Evolutionary conservation across 2,797 vertebrate species (phyloP).

Genomic region (Sternarchorhynchus goeldii): DNA sequence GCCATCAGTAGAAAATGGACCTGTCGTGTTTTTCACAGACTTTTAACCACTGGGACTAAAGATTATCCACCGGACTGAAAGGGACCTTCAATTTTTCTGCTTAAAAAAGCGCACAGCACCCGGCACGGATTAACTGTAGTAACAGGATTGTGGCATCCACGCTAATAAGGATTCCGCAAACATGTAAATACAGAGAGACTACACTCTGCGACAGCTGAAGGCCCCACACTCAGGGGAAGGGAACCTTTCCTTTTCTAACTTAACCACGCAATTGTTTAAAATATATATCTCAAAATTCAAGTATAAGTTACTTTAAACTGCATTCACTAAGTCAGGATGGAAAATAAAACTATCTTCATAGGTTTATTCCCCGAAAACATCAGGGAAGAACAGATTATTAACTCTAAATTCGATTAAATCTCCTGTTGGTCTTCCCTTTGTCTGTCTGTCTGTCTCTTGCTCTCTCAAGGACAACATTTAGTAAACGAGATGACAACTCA

Average conservation of each 20-base stretch:
- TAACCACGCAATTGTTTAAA: not conserved
- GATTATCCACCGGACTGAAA: not conserved
- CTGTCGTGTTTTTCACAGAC: not conserved
- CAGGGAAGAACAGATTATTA: too few species aligned
- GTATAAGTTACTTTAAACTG: too few species aligned
- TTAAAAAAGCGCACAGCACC: too few species aligned
- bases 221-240: too few species aligned
- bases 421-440: not conserved
- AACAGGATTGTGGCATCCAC: too few species aligned
- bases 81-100: too few species aligned
- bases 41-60: not conserved
- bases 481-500: conserved; percentile 29
- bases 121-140: too few species aligned
- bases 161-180: too few species aligned
- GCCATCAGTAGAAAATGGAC: not conserved
- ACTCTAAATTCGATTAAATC: not conserved
- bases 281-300: not conserved
- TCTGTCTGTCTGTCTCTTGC: not conserved
- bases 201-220: too few species aligned
- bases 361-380: not conserved
- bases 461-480: conserved; percentile 30
- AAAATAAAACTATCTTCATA: not conserved
- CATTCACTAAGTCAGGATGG: too few species aligned
- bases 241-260: not conserved
- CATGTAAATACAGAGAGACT: too few species aligned